Conservation (phyloP, 1,140 invertebrate genomes). For the Theocolax elegans region DNA sequence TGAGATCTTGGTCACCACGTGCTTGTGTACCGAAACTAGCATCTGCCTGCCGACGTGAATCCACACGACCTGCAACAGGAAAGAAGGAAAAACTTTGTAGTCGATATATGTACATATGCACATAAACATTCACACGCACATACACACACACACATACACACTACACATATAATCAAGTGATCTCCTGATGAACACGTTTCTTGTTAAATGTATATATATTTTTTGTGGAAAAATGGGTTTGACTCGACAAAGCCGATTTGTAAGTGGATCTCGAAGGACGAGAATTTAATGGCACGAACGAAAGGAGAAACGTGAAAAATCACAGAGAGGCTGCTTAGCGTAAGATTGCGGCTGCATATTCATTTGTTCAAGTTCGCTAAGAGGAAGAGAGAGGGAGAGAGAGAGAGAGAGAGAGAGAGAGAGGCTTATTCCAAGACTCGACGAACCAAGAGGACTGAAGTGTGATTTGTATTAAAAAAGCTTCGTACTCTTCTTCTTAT, state of each 20-base stretch:
- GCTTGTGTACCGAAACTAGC: constrained; percentile 90
- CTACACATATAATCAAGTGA: too few relatives aligned
- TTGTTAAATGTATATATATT: background rate
- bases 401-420: too few relatives aligned
- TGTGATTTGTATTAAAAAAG: too few relatives aligned
- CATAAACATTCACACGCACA: too few relatives aligned
- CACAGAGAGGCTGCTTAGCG: constrained; percentile 22
- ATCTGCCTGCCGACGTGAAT: constrained; percentile 94
- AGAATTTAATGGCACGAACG: constrained; percentile 30
- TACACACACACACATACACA: too few relatives aligned
- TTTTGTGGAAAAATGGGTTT: too few relatives aligned
- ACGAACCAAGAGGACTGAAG: too few relatives aligned
- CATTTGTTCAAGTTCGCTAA: constrained; percentile 4
- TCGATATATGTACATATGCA: background rate
- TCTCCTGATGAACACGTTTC: background rate
- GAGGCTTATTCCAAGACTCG: too few relatives aligned
- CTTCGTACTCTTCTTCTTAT: background rate
- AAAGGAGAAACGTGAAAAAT: constrained; percentile 32
- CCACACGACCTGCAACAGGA: constrained; percentile 84
- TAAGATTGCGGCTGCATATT: constrained; percentile 36
- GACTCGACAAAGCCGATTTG: background rate
- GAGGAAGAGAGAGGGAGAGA: too few relatives aligned
- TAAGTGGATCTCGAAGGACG: background rate
- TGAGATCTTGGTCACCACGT: constrained; percentile 88
- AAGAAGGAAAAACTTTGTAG: background rate